A percentile compares a stretch with the other conserved stretches of the same genome.
These are phyloP conservation scores for Drosophila fulvimacula DNA, from an alignment of 2,888 invertebrate species.

Conservation along the genomic window DNA sequence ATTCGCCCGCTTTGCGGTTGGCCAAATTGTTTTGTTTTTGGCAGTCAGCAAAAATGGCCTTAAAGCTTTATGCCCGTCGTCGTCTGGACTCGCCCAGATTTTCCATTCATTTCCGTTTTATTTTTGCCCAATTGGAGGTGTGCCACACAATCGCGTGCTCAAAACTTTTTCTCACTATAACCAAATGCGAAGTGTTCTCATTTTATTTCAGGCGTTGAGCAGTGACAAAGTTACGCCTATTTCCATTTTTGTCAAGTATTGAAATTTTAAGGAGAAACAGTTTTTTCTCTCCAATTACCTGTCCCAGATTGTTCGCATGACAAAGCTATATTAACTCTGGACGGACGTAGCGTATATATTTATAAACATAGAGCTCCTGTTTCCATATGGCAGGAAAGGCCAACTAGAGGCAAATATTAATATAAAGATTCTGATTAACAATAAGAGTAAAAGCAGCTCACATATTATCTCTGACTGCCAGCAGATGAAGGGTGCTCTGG, in stretches of 20 bases:
- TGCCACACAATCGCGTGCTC: slow-evolving; percentile 46
- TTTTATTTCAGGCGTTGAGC: slow-evolving; percentile 2
- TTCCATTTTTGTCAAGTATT: background rate
- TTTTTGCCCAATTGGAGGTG: slow-evolving; percentile 31
- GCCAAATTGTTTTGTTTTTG: slow-evolving; percentile 61
- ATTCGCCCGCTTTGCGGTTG: slow-evolving; percentile 60
- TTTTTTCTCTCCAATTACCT: background rate
- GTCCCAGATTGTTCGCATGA: background rate
- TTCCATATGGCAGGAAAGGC: background rate
- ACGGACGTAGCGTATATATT: background rate
- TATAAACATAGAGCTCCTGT: background rate
- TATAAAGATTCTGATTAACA: too few species aligned
- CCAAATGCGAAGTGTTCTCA: slow-evolving; percentile 10
- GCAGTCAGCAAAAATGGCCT: slow-evolving; percentile 28
- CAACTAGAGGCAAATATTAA: background rate
- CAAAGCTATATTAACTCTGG: background rate
- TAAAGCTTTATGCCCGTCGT: slow-evolving; percentile 21
- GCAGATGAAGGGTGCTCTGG: too few species aligned
- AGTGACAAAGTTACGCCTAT: slow-evolving; percentile 14
- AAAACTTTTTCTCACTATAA: slow-evolving; percentile 4
- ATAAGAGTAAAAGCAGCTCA: too few species aligned
- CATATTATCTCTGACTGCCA: too few species aligned
- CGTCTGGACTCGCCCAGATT: slow-evolving; percentile 29
- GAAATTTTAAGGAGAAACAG: background rate
- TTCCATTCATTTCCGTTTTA: slow-evolving; percentile 8